phyloP scores from a whole-genome alignment of 2,797 vertebrate species.

The Meriones psammophilus region DNA sequence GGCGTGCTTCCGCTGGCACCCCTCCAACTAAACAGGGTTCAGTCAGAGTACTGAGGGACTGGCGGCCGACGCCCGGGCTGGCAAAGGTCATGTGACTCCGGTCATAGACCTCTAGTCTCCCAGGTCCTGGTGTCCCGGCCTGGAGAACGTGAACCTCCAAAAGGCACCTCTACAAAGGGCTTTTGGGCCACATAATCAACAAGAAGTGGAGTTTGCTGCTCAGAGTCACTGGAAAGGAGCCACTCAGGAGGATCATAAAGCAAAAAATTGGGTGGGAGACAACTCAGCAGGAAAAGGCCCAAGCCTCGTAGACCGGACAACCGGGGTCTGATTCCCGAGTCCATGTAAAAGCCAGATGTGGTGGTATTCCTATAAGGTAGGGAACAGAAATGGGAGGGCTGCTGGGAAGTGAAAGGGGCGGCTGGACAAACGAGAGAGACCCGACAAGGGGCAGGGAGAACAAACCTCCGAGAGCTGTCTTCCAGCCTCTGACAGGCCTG shows the following conservation, averaged over 20 bases:
- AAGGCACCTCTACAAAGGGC: neutral
- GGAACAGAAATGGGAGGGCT: neutral
- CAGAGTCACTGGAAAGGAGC: neutral
- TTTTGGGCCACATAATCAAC: neutral
- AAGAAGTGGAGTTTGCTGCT: neutral
- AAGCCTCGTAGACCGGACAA: neutral
- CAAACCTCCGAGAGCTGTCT: neutral
- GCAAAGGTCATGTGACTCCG: neutral
- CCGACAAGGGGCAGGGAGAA: too few species aligned
- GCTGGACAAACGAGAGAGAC: too few species aligned
- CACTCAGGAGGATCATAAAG: neutral
- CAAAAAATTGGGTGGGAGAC: neutral
- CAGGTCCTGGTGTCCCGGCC: neutral
- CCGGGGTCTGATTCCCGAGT: neutral
- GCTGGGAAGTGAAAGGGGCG: neutral
- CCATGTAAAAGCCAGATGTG: neutral
- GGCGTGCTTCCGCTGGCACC: neutral
- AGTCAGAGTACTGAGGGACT: neutral
- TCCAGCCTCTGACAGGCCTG: too few species aligned
- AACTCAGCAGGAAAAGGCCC: neutral
- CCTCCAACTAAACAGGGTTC: neutral
- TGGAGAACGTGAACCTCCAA: neutral
- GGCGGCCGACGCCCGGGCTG: rapidly evolving
- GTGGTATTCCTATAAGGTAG: neutral
- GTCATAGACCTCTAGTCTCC: neutral